Conservation (phyloP, 2,113 vertebrate genomes). For the Potamarius usumacintae region DNA sequence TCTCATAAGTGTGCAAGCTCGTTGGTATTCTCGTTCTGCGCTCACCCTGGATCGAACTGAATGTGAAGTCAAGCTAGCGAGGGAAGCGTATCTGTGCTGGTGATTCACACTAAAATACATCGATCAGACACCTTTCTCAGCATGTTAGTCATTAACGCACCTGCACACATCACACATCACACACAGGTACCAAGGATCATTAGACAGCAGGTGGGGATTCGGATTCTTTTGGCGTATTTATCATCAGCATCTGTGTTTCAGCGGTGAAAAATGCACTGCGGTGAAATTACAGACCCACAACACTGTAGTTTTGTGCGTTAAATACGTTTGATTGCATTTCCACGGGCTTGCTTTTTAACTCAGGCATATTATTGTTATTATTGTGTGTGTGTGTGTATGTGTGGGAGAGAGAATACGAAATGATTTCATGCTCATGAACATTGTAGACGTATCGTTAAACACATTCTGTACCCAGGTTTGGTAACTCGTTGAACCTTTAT, state of each 20-base stretch:
- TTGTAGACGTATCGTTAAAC: not conserved
- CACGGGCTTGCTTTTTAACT: not conserved
- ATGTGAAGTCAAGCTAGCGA: not conserved
- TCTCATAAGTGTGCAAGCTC: not conserved
- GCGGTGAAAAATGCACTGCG: not conserved
- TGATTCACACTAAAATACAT: constrained; percentile 1
- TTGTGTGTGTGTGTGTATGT: not conserved
- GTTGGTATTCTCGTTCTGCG: not conserved
- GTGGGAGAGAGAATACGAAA: too few species aligned
- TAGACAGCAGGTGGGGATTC: constrained; percentile 12
- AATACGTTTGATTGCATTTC: not conserved
- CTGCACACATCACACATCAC: not conserved
- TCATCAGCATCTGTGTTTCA: not conserved
- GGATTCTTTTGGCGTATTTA: not conserved
- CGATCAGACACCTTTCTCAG: constrained; percentile 9
- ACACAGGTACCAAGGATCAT: constrained; percentile 15
- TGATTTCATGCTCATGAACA: not conserved
- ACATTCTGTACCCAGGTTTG: not conserved
- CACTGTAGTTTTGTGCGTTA: not conserved
- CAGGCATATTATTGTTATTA: not conserved
- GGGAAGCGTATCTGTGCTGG: not conserved
- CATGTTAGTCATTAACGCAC: not conserved
- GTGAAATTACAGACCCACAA: not conserved
- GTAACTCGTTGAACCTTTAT: not conserved
- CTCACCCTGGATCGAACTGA: not conserved